A percentile compares a stretch with the other conserved stretches of the same genome.
Conservation (phyloP, 2,113 vertebrate genomes). For the Tylochromis polylepis region DNA sequence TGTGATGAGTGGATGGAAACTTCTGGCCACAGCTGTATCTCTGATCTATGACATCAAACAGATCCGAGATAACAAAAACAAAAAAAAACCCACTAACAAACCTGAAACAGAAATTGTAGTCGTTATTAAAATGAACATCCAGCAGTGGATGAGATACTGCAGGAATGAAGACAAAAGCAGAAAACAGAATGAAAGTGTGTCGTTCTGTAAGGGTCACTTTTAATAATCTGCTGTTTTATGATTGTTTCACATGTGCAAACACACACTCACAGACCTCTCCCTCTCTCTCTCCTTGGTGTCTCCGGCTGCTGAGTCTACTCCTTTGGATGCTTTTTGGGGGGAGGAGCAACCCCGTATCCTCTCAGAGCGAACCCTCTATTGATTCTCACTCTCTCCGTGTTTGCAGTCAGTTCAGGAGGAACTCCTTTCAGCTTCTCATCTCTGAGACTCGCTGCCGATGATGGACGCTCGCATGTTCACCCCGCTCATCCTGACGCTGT, state of each 20-base stretch:
- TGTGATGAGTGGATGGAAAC: background rate
- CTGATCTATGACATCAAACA: background rate
- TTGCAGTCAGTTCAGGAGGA: background rate
- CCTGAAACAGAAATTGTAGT: background rate
- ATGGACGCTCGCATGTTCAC: constrained; percentile 31
- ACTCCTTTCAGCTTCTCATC: background rate
- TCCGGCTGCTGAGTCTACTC: background rate
- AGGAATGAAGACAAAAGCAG: background rate
- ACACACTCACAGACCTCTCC: background rate
- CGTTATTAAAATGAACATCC: background rate
- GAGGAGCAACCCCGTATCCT: constrained; percentile 3
- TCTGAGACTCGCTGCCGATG: background rate
- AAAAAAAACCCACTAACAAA: too few relatives aligned
- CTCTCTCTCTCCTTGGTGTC: background rate
- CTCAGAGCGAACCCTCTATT: background rate
- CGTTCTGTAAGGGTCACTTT: background rate
- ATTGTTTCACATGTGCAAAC: background rate
- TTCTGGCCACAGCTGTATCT: background rate
- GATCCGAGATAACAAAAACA: background rate
- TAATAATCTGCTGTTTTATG: too few relatives aligned
- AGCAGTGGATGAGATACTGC: background rate
- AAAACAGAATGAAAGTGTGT: background rate
- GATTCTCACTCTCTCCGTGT: background rate
- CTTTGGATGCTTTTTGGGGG: background rate
- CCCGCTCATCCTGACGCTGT: constrained; percentile 34